A percentile compares a stretch with the other conserved stretches of the same genome.
Evolutionary conservation across 2,797 vertebrate species (phyloP).

Genomic region (Hoplostethus mediterraneus): DNA sequence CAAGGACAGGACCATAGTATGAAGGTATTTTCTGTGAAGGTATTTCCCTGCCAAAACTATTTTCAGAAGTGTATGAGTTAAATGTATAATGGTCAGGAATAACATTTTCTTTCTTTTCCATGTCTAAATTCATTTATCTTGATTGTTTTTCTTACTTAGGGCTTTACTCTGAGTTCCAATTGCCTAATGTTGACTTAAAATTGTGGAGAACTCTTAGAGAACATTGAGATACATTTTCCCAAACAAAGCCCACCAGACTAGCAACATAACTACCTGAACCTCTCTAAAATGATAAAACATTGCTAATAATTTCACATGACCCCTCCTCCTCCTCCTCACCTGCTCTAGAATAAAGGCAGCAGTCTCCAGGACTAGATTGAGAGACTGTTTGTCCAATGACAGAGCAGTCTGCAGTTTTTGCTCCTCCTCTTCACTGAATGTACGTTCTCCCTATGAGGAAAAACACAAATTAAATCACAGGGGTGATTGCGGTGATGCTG

Average conservation of each 20-base stretch:
- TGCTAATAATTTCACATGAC: not conserved
- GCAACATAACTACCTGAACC: not conserved
- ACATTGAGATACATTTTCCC: not conserved
- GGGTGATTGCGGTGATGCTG: too few relatives aligned
- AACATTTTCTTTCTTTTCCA: too few relatives aligned
- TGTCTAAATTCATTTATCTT: not conserved
- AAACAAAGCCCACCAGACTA: not conserved
- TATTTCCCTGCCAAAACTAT: too few relatives aligned
- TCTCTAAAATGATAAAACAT: not conserved
- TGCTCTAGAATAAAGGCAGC: slow-evolving; percentile 95
- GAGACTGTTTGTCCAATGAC: slow-evolving; percentile 90
- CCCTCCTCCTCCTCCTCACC: slow-evolving; percentile 79
- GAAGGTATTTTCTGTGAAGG: too few relatives aligned
- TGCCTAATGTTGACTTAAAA: too few relatives aligned
- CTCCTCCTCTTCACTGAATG: slow-evolving; percentile 96
- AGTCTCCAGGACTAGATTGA: slow-evolving; percentile 91
- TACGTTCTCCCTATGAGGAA: slow-evolving; percentile 86
- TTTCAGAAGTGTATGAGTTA: too few relatives aligned
- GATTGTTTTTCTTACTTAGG: not conserved
- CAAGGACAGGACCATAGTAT: too few relatives aligned
- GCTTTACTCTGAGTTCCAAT: too few relatives aligned
- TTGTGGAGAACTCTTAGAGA: not conserved
- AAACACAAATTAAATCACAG: not conserved
- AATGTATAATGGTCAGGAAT: too few relatives aligned
- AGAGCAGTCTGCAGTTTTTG: slow-evolving; percentile 93